phyloP scores from a whole-genome alignment of 2,113 vertebrate genomes.

The Urocynchramus pylzowi region DNA sequence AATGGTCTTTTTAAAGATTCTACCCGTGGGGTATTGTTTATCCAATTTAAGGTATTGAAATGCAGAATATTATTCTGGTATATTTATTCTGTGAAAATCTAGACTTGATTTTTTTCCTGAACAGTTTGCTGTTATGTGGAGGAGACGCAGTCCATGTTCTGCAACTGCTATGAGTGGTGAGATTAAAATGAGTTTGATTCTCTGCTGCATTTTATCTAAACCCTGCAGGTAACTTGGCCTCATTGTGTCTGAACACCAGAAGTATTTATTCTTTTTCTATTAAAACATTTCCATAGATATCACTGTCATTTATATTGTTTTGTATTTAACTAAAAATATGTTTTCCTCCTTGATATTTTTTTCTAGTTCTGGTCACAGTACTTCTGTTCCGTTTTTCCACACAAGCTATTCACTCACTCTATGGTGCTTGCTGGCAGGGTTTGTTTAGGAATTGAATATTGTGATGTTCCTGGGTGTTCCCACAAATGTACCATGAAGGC shows the following conservation, averaged over 20 bases:
- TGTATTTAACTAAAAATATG: background rate
- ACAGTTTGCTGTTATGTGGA: background rate
- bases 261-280: background rate
- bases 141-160: background rate
- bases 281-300: background rate
- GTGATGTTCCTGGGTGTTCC: background rate
- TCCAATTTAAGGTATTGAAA: conserved; percentile 15
- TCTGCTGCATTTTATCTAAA: background rate
- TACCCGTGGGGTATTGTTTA: background rate
- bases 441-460: background rate
- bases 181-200: background rate
- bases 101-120: background rate
- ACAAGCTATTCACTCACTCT: background rate
- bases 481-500: background rate
- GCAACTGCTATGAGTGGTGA: background rate
- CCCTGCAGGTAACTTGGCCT: background rate
- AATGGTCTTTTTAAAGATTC: background rate
- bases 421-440: background rate
- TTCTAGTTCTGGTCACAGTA: background rate
- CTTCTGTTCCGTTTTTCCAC: background rate
- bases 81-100: conserved; percentile 3
- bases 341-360: background rate
- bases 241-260: background rate
- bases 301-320: background rate
- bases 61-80: background rate